These are phyloP conservation scores for Esperia sulphurella DNA, from an alignment of 2,888 invertebrate species.

Conservation along the genomic window DNA sequence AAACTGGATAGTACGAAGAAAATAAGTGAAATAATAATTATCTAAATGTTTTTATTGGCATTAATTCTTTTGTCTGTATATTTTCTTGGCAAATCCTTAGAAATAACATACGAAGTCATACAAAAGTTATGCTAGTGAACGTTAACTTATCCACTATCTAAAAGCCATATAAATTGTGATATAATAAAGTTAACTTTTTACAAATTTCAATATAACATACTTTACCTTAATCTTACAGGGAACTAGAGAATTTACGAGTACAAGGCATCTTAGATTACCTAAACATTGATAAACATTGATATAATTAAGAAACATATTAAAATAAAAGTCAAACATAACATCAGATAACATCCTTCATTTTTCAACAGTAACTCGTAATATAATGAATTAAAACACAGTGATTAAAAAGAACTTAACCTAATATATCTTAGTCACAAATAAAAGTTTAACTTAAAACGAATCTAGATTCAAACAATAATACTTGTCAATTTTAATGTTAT, in stretches of 20 bases:
- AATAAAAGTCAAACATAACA: constrained; percentile 1
- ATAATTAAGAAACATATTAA: constrained; percentile 3
- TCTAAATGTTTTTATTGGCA: no score
- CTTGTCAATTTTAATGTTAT: constrained; percentile 25
- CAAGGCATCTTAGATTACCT: not conserved
- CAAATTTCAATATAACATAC: not conserved
- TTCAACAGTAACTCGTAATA: not conserved
- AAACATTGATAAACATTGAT: constrained; percentile 8
- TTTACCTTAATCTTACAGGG: not conserved
- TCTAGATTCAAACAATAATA: constrained; percentile 31
- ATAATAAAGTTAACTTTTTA: constrained; percentile 5
- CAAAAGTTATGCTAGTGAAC: constrained; percentile 28
- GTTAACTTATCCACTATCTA: constrained; percentile 9
- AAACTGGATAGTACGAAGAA: no score
- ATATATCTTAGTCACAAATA: constrained; percentile 21
- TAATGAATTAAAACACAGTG: constrained; percentile 3
- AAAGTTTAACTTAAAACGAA: constrained; percentile 14
- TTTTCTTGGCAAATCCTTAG: no score
- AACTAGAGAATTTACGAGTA: not conserved
- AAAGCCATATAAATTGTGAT: constrained; percentile 11
- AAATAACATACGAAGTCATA: constrained; percentile 28
- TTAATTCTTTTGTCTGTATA: no score
- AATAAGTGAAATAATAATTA: no score
- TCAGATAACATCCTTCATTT: not conserved
- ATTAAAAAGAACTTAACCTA: not conserved